These are phyloP conservation scores for Macroglossus sobrinus DNA, from an alignment of 2,113 vertebrate genomes.

Conservation along the genomic window DNA sequence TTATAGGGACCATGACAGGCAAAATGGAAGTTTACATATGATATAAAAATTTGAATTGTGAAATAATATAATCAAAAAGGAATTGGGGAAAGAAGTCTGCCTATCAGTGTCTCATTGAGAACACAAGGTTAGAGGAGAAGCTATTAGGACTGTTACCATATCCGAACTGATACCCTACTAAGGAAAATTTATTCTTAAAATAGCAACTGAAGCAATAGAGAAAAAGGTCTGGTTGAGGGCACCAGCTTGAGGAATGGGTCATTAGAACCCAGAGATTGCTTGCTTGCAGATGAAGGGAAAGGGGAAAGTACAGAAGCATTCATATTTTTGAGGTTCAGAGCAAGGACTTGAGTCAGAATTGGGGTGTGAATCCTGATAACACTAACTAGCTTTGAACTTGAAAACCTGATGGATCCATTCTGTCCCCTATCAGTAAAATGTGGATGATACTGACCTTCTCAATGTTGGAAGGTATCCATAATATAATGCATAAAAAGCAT, in stretches of 20 bases:
- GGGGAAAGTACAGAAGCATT: background rate
- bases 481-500: background rate
- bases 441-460: background rate
- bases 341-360: background rate
- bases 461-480: background rate
- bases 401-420: background rate
- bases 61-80: background rate
- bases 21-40: background rate
- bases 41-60: background rate
- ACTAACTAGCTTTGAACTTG: background rate
- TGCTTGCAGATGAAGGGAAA: background rate
- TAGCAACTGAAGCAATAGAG: background rate
- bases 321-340: background rate
- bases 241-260: background rate
- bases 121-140: background rate
- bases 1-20: background rate
- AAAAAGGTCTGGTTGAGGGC: background rate
- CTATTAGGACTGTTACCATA: background rate
- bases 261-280: background rate
- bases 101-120: background rate
- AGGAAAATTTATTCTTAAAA: background rate
- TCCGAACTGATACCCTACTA: background rate
- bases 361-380: background rate
- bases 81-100: background rate
- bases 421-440: background rate